Evolutionary conservation across 92 coral and sea anemone species (phyloP).

Genomic region (Zoanthus gigantus): DNA sequence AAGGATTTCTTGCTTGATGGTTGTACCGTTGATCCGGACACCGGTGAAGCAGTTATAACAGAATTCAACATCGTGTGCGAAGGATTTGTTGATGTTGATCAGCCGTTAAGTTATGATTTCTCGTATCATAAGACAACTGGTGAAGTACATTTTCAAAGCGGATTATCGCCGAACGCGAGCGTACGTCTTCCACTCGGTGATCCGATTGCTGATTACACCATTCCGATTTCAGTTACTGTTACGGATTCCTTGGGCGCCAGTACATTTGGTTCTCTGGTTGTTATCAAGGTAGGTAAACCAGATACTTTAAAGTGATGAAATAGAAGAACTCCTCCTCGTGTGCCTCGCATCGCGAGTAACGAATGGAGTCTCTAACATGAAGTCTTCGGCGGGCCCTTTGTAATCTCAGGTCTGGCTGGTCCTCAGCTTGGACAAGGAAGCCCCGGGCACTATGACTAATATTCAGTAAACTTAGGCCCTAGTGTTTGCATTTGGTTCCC

Average conservation of each 20-base stretch:
- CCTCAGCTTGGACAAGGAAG: too few relatives aligned
- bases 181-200: slow-evolving; percentile 84
- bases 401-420: too few relatives aligned
- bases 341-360: too few relatives aligned
- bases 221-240: slow-evolving; percentile 65
- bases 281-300: slow-evolving; percentile 14
- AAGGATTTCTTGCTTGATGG: slow-evolving; percentile 22
- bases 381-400: too few relatives aligned
- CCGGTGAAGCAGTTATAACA: slow-evolving; percentile 75
- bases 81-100: slow-evolving; percentile 70
- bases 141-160: slow-evolving; percentile 70
- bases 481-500: too few relatives aligned
- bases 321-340: too few relatives aligned
- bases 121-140: slow-evolving; percentile 84
- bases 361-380: too few relatives aligned
- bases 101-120: slow-evolving; percentile 78
- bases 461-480: too few relatives aligned
- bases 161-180: slow-evolving; percentile 56
- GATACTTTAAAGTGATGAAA: background rate
- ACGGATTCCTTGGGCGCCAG: slow-evolving; percentile 76
- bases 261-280: slow-evolving; percentile 16
- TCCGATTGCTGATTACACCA: slow-evolving; percentile 57
- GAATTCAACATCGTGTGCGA: slow-evolving; percentile 64
- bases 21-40: slow-evolving; percentile 53
- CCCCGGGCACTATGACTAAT: too few relatives aligned